Evolutionary conservation across 2,113 vertebrate genomes (phyloP).

Genomic region (Baryphthengus martii): DNA sequence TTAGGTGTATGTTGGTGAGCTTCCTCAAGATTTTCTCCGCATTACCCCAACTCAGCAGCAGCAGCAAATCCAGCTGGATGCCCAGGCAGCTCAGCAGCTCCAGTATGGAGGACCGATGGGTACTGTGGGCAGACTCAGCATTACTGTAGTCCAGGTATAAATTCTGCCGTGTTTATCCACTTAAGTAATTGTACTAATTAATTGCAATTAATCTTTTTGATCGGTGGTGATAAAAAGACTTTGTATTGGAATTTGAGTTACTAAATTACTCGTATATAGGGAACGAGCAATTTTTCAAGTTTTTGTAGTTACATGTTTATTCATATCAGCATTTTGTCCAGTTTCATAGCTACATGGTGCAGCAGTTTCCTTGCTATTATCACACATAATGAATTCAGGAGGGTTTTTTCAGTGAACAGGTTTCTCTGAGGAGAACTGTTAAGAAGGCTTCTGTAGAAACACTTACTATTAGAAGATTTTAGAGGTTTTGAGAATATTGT

Average conservation of each 20-base stretch:
- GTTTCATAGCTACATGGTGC: background rate
- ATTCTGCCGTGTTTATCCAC: background rate
- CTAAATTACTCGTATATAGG: background rate
- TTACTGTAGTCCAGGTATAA: constrained; percentile 96
- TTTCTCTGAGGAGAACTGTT: background rate
- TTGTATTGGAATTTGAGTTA: background rate
- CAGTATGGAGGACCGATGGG: constrained; percentile 86
- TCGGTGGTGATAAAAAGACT: background rate
- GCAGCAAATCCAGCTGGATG: constrained; percentile 93
- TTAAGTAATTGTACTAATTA: background rate
- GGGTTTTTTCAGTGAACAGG: background rate
- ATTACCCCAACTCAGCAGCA: constrained; percentile 93
- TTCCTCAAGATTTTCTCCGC: constrained; percentile 94
- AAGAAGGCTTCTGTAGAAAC: background rate
- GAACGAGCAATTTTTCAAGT: background rate
- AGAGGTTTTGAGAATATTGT: background rate
- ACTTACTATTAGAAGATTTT: background rate
- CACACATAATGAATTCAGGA: background rate
- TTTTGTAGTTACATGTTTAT: background rate
- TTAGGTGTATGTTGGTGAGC: constrained; percentile 92
- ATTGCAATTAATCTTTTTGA: background rate
- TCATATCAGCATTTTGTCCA: background rate
- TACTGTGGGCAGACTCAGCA: constrained; percentile 89
- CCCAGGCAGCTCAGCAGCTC: constrained; percentile 91
- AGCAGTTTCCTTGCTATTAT: background rate